Percentiles rank a stretch among this genome's conserved stretches.
These are phyloP conservation scores for Callipepla californica DNA, from an alignment of 2,113 vertebrate genomes.

Conservation along the genomic window DNA sequence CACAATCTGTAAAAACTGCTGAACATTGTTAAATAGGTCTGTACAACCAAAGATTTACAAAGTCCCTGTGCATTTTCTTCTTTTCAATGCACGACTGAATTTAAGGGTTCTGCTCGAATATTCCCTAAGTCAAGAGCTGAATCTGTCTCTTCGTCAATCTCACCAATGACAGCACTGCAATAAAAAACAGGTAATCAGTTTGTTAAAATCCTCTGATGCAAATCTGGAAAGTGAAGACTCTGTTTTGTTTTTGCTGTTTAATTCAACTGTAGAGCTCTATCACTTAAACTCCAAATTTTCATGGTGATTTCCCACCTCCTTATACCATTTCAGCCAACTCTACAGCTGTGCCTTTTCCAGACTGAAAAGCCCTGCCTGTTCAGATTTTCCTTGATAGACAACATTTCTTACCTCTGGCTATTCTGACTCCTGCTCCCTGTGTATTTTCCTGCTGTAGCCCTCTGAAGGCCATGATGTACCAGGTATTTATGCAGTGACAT, in stretches of 20 bases:
- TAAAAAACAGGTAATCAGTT: background rate
- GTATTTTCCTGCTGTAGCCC: background rate
- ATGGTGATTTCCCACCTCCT: background rate
- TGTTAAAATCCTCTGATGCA: background rate
- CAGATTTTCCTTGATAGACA: background rate
- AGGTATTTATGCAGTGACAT: background rate
- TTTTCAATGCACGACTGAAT: conserved; percentile 93
- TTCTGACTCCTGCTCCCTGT: background rate
- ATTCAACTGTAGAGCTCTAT: background rate
- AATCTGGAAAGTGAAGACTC: background rate
- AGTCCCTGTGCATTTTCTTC: conserved; percentile 30
- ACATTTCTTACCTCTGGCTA: background rate
- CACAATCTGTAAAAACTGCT: conserved; percentile 65
- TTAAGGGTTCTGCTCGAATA: conserved; percentile 95
- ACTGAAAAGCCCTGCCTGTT: background rate
- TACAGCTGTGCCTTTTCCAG: background rate
- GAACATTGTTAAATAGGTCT: conserved; percentile 66
- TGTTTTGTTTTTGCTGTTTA: background rate
- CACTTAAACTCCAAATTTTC: background rate
- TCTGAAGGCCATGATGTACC: background rate
- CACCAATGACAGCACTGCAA: conserved; percentile 95
- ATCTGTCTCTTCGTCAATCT: conserved; percentile 98
- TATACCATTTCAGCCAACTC: background rate
- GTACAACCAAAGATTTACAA: conserved; percentile 80
- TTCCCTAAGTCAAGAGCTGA: conserved; percentile 95